Conservation (phyloP, 2,113 vertebrate species). For the Tonatia bakeri region DNA sequence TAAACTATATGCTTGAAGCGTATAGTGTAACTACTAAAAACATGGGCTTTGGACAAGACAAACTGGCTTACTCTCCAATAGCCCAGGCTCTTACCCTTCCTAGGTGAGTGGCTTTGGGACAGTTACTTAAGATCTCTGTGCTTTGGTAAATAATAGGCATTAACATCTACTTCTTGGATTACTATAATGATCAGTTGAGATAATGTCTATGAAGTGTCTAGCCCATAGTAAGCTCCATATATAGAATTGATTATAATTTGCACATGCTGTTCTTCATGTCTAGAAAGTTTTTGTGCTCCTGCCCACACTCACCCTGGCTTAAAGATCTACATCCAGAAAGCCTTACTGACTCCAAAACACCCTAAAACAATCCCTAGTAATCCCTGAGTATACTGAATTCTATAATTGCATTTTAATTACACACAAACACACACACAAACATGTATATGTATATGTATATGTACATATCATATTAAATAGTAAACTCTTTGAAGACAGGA, state of each 20-base stretch:
- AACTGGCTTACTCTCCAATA: background rate
- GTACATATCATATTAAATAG: background rate
- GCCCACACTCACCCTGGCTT: background rate
- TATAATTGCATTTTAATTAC: background rate
- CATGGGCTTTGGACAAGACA: background rate
- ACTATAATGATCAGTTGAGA: background rate
- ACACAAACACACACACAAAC: too few species aligned
- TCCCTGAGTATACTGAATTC: background rate
- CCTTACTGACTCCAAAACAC: background rate
- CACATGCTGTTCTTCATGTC: background rate
- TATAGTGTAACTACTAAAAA: background rate
- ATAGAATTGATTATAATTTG: background rate
- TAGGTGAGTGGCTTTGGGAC: background rate
- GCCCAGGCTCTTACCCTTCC: background rate
- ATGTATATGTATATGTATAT: too few species aligned
- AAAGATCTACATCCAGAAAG: background rate
- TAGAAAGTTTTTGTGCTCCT: background rate
- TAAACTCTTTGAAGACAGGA: background rate
- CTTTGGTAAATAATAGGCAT: background rate
- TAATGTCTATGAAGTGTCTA: background rate
- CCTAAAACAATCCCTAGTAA: background rate
- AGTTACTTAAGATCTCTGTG: background rate
- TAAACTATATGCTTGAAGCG: background rate
- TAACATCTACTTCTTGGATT: background rate
- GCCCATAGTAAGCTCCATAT: background rate